Conservation (phyloP, 64 coral and sea anemone species). For the Catalaphyllia jardinei region DNA sequence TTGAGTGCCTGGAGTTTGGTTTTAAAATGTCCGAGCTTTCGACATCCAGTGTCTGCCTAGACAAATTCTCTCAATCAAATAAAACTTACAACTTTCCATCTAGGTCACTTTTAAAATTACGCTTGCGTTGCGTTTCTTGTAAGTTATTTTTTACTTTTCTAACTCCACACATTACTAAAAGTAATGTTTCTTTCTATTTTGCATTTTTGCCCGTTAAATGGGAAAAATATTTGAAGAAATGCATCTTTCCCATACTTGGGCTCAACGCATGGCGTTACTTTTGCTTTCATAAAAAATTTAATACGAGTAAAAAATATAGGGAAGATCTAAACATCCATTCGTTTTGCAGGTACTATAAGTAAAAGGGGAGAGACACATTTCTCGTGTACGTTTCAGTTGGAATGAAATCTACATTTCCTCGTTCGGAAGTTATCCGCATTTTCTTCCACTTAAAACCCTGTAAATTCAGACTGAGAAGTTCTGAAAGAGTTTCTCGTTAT, state of each 20-base stretch:
- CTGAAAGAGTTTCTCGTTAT: slow-evolving; percentile 29
- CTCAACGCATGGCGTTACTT: background rate
- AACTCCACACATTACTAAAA: background rate
- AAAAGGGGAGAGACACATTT: background rate
- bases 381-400: background rate
- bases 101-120: slow-evolving; percentile 41
- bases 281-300: slow-evolving; percentile 6
- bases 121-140: too few relatives aligned
- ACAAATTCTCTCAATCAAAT: background rate
- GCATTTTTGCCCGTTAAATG: background rate
- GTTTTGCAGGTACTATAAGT: background rate
- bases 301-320: background rate
- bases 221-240: background rate
- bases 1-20: background rate
- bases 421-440: background rate
- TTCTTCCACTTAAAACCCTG: background rate
- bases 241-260: background rate
- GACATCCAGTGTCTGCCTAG: background rate
- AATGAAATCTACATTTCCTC: background rate
- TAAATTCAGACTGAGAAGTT: slow-evolving; percentile 7
- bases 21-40: background rate
- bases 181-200: background rate
- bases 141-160: background rate
- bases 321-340: background rate
- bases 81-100: background rate